Evolutionary conservation across 2,888 invertebrate species (phyloP).

Genomic region (Parasteatoda lunata): DNA sequence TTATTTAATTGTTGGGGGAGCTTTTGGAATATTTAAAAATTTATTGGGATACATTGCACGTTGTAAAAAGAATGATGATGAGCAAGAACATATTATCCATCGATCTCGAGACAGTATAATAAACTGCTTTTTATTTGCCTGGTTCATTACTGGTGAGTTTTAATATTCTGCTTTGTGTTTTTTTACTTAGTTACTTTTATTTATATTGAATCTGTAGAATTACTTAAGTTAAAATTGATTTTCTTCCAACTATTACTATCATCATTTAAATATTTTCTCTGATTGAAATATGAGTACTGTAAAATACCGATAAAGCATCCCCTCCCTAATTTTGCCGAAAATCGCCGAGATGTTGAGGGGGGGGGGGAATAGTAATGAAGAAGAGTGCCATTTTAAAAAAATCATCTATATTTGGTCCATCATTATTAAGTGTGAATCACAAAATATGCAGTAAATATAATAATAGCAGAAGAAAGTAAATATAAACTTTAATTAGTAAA

Average conservation of each 20-base stretch:
- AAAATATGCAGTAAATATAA: no score
- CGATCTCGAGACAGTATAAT: constrained; percentile 72
- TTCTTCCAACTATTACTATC: no score
- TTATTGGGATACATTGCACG: constrained; percentile 78
- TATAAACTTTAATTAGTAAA: no score
- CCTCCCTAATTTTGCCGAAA: neutral
- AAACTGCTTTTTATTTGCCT: constrained; percentile 81
- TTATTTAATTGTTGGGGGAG: constrained; percentile 81
- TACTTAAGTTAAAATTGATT: no score
- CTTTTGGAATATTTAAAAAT: constrained; percentile 81
- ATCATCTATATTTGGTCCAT: no score
- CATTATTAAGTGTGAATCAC: no score
- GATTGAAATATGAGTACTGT: neutral
- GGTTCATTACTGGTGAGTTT: constrained; percentile 81
- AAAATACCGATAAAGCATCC: neutral
- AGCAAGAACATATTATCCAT: constrained; percentile 73
- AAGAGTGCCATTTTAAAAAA: no score
- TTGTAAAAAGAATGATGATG: constrained; percentile 76
- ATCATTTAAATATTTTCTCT: neutral
- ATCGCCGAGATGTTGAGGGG: no score
- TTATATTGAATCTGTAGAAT: no score
- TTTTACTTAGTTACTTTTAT: no score
- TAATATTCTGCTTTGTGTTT: neutral
- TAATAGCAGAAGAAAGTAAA: no score
- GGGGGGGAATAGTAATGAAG: no score